These are phyloP conservation scores for Pipistrellus kuhlii DNA, from an alignment of 2,797 vertebrate genomes.

Conservation along the genomic window DNA sequence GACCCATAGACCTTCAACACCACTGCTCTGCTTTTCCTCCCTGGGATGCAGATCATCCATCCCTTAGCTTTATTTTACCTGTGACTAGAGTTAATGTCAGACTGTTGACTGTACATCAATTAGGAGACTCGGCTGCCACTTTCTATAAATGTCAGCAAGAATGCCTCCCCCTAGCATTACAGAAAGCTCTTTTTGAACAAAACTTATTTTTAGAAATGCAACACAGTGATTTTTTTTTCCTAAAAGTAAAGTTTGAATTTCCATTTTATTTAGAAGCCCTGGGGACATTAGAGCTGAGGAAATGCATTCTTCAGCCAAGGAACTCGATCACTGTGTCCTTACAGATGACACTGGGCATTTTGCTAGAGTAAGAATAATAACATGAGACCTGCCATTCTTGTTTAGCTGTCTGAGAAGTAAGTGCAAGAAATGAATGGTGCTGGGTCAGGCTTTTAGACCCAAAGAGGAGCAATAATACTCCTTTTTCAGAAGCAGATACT, in stretches of 20 bases:
- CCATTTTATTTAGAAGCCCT: slow-evolving; percentile 74
- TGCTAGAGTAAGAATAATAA: slow-evolving; percentile 75
- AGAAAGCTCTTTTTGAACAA: slow-evolving; percentile 70
- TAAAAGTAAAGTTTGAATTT: slow-evolving; percentile 74
- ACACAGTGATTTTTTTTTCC: slow-evolving; percentile 68
- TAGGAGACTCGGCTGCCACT: slow-evolving; percentile 10
- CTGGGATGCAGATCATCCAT: background rate
- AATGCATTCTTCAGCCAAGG: slow-evolving; percentile 67
- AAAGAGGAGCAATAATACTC: background rate
- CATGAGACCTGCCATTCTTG: slow-evolving; percentile 73
- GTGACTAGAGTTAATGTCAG: slow-evolving; percentile 14
- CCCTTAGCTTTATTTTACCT: slow-evolving; percentile 20
- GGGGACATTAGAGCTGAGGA: slow-evolving; percentile 63
- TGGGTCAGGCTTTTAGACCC: slow-evolving; percentile 53
- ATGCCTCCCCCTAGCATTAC: slow-evolving; percentile 62
- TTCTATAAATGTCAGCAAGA: background rate
- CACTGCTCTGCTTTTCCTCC: background rate
- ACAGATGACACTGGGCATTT: slow-evolving; percentile 70
- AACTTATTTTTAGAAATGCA: slow-evolving; percentile 73
- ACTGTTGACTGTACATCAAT: slow-evolving; percentile 7
- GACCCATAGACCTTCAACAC: background rate
- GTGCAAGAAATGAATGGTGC: background rate
- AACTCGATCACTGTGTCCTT: slow-evolving; percentile 69
- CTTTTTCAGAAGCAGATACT: slow-evolving; percentile 5
- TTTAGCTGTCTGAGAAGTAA: slow-evolving; percentile 64